phyloP scores from a whole-genome alignment of 2,888 invertebrate species.

The Lasioglossum calceatum region DNA sequence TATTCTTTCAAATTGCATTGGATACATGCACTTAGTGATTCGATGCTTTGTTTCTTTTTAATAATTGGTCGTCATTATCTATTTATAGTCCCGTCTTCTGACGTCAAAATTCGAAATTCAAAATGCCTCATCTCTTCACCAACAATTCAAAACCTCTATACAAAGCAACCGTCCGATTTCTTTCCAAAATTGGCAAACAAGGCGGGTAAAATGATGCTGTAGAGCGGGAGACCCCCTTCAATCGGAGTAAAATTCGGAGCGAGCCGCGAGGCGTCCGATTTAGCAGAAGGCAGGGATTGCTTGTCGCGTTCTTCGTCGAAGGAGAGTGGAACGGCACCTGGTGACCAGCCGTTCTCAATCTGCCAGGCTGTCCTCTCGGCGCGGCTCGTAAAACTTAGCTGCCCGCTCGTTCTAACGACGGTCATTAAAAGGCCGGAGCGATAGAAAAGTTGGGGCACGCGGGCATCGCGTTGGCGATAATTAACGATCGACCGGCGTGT shows the following conservation, averaged over 20 bases:
- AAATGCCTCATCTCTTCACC: no score
- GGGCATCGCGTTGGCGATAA: constrained; percentile 64
- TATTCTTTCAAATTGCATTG: not conserved
- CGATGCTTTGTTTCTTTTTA: not conserved
- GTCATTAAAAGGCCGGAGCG: constrained; percentile 65
- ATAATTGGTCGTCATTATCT: no score
- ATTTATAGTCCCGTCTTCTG: no score
- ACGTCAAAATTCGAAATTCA: no score
- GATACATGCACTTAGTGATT: not conserved
- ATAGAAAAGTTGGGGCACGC: constrained; percentile 68
- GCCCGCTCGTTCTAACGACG: constrained; percentile 48
- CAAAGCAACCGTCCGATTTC: not conserved
- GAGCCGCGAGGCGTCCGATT: constrained; percentile 38
- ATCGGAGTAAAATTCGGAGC: constrained; percentile 33
- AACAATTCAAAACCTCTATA: not conserved
- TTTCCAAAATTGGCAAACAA: not conserved
- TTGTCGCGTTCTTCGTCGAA: constrained; percentile 40
- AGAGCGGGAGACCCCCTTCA: constrained; percentile 9
- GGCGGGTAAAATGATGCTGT: not conserved
- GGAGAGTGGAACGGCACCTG: constrained; percentile 60
- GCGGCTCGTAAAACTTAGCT: constrained; percentile 65
- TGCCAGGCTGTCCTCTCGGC: constrained; percentile 48
- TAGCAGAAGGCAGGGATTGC: constrained; percentile 63
- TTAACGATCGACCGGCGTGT: constrained; percentile 66
- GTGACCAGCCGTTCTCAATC: constrained; percentile 71